These are phyloP conservation scores for Acronicta psi DNA, from an alignment of 2,888 invertebrate genomes.

Conservation along the genomic window DNA sequence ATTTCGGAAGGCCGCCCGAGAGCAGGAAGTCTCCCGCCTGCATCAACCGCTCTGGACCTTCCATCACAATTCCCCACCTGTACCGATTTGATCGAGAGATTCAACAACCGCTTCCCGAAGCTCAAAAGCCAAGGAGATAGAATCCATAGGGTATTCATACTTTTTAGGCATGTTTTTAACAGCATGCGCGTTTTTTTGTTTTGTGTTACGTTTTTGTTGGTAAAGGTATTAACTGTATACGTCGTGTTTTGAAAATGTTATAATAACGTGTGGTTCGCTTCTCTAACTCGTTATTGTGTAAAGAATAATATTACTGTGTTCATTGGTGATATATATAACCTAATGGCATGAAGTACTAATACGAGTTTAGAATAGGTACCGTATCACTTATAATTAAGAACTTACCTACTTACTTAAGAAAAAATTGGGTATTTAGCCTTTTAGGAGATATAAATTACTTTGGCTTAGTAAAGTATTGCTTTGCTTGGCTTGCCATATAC, in stretches of 20 bases:
- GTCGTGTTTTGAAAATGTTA: slow-evolving; percentile 12
- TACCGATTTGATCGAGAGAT: slow-evolving; percentile 83
- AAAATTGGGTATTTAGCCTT: too few species aligned
- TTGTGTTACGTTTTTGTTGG: slow-evolving; percentile 15
- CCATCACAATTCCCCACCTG: slow-evolving; percentile 67
- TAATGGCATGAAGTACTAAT: not conserved
- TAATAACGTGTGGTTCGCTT: slow-evolving; percentile 27
- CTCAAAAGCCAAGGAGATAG: slow-evolving; percentile 89
- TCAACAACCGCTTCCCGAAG: slow-evolving; percentile 82
- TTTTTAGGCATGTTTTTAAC: slow-evolving; percentile 53
- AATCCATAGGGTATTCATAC: slow-evolving; percentile 89
- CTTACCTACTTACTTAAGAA: too few species aligned
- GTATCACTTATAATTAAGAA: too few species aligned
- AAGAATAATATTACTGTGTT: not conserved
- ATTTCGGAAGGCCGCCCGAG: slow-evolving; percentile 71
- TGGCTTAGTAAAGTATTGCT: too few species aligned
- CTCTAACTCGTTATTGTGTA: slow-evolving; percentile 23
- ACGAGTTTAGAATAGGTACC: too few species aligned
- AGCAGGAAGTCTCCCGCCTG: slow-evolving; percentile 80
- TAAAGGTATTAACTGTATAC: slow-evolving; percentile 13
- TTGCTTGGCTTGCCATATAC: too few species aligned
- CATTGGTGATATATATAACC: not conserved
- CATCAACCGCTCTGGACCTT: slow-evolving; percentile 59
- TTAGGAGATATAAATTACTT: too few species aligned
- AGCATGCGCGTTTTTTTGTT: slow-evolving; percentile 44